Evolutionary conservation across 2,888 invertebrate genomes (phyloP).

Genomic region (Macaria notata): DNA sequence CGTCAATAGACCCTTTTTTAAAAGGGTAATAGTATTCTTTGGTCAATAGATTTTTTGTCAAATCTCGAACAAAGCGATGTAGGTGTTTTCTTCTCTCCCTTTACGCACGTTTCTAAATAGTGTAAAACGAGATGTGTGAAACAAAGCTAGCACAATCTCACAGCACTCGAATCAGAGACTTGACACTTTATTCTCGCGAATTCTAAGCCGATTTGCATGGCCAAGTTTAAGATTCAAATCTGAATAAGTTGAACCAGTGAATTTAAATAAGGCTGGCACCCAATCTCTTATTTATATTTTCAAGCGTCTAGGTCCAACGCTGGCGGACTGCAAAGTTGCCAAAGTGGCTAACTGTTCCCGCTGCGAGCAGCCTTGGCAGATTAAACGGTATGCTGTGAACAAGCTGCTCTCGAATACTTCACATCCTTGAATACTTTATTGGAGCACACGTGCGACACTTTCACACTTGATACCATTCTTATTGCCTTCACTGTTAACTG

Average conservation of each 20-base stretch:
- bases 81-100: too few relatives aligned
- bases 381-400: constrained; percentile 48
- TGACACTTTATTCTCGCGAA: constrained; percentile 44
- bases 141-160: constrained; percentile 4
- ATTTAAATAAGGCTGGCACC: constrained; percentile 57
- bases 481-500: not conserved
- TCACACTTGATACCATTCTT: constrained; percentile 8
- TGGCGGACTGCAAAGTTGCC: constrained; percentile 51
- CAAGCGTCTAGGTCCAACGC: constrained; percentile 52
- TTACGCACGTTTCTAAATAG: too few relatives aligned
- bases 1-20: constrained; percentile 22
- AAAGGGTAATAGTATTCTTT: not conserved
- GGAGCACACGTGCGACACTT: constrained; percentile 20
- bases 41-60: too few relatives aligned
- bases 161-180: constrained; percentile 36
- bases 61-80: too few relatives aligned
- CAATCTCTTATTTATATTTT: constrained; percentile 46
- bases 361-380: constrained; percentile 45
- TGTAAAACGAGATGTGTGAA: too few relatives aligned
- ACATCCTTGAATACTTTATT: constrained; percentile 36
- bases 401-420: constrained; percentile 35
- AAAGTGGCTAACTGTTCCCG: constrained; percentile 46
- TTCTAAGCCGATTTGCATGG: constrained; percentile 56
- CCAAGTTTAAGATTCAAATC: constrained; percentile 58
- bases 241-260: constrained; percentile 58